Base-by-base conservation (phyloP, 1,140 invertebrate species). In the Nasonia longicornis region DNA sequence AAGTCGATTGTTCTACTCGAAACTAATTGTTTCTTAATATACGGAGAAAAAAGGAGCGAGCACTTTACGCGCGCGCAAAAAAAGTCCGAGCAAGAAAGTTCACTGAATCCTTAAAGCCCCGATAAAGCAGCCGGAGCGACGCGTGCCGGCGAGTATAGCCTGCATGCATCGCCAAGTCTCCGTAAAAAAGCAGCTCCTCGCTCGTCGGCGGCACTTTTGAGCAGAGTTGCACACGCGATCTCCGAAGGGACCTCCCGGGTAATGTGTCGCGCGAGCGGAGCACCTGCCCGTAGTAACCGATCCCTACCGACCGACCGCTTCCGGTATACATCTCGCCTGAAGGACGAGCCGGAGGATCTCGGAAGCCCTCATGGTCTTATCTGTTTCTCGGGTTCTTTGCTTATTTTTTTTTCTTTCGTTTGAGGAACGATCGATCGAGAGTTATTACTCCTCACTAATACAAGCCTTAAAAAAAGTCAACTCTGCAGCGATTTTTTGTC, bases 241-340 rank as follows among this genome's bases (percentile, higher is more conserved):
- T 74, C 4, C n/a, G 3, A 42, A n/a, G 35, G 22, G 72, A 74
- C 72, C 72, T 74, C 72, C 72, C 72, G 69, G 35, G 35, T 67
- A 71, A 42, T 71, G 35, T 71, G 64, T 67, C 64, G 31, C 52
- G 12, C 12, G 52, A 3, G 52, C 69, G n/a, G 29, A 29, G 73
- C 73, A 75, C 73, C 73, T 75, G 73, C 73, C 29, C 66, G 66
- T 31, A 26, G 73, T 75, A 75, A 75, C 73, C 73, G 73, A 75
- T 75, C 73, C 73, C 26, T 3, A n/a, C 52, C 73, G 48, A 64
- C 48, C 73, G 73, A 52, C 10, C 20, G 48, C 73, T 82, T 82
- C 81, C 81, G 75, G 81, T 71, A 69, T 72, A 69, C 66, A 29
- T 66, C 16, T 58, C 31, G 31, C 31, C 31, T 16, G 52, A 58